These are phyloP conservation scores for Helicoverpa armigera DNA, from an alignment of 1,140 invertebrate genomes.

Conservation along the genomic window DNA sequence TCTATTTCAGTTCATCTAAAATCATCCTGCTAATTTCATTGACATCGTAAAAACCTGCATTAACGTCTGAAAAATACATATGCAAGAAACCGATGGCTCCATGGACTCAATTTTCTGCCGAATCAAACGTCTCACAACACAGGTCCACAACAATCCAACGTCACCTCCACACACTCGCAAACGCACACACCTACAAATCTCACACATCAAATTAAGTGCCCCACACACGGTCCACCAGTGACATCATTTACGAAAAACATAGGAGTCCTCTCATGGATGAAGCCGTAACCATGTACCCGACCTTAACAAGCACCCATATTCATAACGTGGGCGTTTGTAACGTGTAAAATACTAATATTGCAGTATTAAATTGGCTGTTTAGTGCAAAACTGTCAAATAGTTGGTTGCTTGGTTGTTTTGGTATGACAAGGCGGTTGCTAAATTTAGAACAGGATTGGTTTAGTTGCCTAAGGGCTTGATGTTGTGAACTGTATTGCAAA, in stretches of 20 bases:
- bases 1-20: too few species aligned
- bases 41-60: too few species aligned
- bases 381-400: constrained; percentile 30
- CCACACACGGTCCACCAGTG: background rate
- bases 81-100: too few species aligned
- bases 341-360: constrained; percentile 43
- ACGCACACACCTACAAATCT: background rate
- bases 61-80: too few species aligned
- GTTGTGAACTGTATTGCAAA: background rate
- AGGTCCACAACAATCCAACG: background rate
- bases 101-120: too few species aligned
- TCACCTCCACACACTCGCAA: background rate
- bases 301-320: constrained; percentile 43
- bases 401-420: background rate
- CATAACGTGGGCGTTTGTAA: constrained; percentile 39
- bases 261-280: constrained; percentile 26
- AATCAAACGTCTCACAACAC: too few species aligned
- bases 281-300: constrained; percentile 31
- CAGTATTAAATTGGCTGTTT: constrained; percentile 49
- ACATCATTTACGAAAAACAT: constrained; percentile 37
- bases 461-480: background rate
- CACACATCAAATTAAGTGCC: constrained; percentile 1
- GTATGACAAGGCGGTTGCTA: constrained; percentile 5
- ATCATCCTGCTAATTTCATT: too few species aligned
- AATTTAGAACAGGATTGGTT: background rate